Percentiles rank a stretch among this genome's conserved stretches.
These are phyloP conservation scores for Eristalis tenax DNA, from an alignment of 2,888 invertebrate species.

Conservation along the genomic window DNA sequence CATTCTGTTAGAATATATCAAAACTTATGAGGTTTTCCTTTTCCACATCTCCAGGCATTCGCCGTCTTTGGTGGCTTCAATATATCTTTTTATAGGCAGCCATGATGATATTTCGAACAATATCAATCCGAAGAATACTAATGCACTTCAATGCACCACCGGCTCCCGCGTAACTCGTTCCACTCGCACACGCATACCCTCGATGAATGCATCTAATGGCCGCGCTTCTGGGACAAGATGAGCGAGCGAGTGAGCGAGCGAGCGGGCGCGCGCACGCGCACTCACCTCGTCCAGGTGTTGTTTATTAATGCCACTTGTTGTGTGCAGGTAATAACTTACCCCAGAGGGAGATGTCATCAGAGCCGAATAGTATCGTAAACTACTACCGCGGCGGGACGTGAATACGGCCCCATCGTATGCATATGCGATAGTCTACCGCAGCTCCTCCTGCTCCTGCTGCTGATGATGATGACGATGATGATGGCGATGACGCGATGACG, in stretches of 20 bases:
- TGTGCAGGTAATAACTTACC: conserved; percentile 60
- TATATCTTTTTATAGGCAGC: conserved; percentile 63
- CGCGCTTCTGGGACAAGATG: conserved; percentile 7
- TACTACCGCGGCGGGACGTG: conserved; percentile 28
- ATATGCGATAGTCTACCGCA: background rate
- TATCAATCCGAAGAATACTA: conserved; percentile 48
- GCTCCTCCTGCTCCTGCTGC: too few relatives aligned
- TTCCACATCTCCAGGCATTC: conserved; percentile 38
- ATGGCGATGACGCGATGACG: background rate
- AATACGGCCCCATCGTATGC: conserved; percentile 34
- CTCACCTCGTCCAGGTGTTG: conserved; percentile 50
- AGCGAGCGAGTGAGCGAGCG: conserved; percentile 5
- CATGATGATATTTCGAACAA: conserved; percentile 53
- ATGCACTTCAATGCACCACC: background rate
- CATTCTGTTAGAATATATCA: conserved; percentile 54
- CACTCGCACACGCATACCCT: background rate
- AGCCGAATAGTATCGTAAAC: conserved; percentile 66
- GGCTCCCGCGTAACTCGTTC: background rate
- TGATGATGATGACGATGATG: too few relatives aligned
- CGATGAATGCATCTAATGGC: conserved; percentile 27
- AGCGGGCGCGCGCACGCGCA: background rate
- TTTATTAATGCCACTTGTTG: conserved; percentile 57
- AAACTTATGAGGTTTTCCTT: conserved; percentile 57
- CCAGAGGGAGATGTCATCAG: conserved; percentile 55
- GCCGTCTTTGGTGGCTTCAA: conserved; percentile 65